Evolutionary conservation across 2,797 vertebrate genomes (phyloP).

Genomic region (Holocentrus rufus): DNA sequence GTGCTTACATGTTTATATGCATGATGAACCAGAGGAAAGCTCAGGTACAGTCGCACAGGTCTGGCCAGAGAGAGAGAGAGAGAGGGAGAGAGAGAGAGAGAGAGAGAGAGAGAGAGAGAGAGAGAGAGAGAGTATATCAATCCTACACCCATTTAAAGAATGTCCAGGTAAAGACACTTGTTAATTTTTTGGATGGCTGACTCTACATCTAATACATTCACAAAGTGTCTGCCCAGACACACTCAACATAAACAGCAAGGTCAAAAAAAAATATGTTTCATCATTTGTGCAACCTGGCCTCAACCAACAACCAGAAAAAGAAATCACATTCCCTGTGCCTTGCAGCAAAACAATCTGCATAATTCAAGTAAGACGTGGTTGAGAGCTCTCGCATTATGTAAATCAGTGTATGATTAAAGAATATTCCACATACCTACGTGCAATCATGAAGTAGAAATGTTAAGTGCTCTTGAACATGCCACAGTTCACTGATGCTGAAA

Average conservation of each 20-base stretch:
- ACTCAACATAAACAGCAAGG: neutral
- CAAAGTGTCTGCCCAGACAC: neutral
- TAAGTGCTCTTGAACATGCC: conserved; percentile 43
- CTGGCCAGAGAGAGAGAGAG: too few relatives aligned
- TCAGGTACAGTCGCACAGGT: too few relatives aligned
- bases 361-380: conserved; percentile 59
- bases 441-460: conserved; percentile 59
- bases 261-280: neutral
- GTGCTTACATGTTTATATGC: too few relatives aligned
- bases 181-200: too few relatives aligned
- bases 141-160: too few relatives aligned
- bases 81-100: too few relatives aligned
- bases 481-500: conserved; percentile 32
- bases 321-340: conserved; percentile 37
- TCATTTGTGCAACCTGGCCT: neutral
- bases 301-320: neutral
- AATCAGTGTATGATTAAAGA: conserved; percentile 64
- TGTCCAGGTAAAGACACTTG: too few relatives aligned
- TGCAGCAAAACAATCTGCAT: conserved; percentile 59
- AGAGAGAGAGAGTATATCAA: too few relatives aligned
- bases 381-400: conserved; percentile 67
- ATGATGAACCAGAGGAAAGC: too few relatives aligned
- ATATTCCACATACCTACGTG: conserved; percentile 57
- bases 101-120: too few relatives aligned
- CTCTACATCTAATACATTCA: neutral